A percentile compares a stretch with the other conserved stretches of the same genome.
phyloP scores from a whole-genome alignment of 2,888 invertebrate genomes.

The Camptogramma bilineatum region DNA sequence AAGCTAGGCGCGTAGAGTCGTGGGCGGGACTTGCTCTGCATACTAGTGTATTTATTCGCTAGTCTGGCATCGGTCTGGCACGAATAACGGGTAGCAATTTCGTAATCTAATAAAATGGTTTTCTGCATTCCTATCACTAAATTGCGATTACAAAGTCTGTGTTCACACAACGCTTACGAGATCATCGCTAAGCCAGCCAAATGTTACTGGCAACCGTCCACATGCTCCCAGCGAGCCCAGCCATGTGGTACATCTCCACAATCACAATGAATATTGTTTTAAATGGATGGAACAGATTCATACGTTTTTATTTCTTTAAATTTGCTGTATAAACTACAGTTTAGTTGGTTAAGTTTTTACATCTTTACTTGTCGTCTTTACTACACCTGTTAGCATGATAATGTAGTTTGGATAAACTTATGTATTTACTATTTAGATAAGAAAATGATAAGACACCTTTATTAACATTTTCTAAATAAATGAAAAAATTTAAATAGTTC shows the following conservation, averaged over 20 bases:
- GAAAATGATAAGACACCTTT: too few species aligned
- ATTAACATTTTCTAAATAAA: too few species aligned
- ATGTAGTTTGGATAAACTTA: too few species aligned
- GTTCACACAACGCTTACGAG: constrained; percentile 46
- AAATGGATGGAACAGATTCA: constrained; percentile 22
- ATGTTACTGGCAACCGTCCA: constrained; percentile 46
- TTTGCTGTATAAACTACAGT: too few species aligned
- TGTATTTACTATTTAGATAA: too few species aligned
- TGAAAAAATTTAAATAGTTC: too few species aligned
- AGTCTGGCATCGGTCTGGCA: constrained; percentile 4
- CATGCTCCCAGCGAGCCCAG: constrained; percentile 32
- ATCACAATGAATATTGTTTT: constrained; percentile 31
- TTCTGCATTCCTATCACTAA: constrained; percentile 36
- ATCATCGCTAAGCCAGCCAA: constrained; percentile 43
- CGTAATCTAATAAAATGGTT: constrained; percentile 32
- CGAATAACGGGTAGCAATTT: constrained; percentile 21
- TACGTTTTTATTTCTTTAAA: constrained; percentile 12
- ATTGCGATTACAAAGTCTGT: constrained; percentile 42
- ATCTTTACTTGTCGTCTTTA: not conserved
- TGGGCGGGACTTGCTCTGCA: not conserved
- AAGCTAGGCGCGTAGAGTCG: not conserved
- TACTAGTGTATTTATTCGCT: not conserved
- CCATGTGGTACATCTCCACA: constrained; percentile 31
- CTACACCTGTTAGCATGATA: too few species aligned
- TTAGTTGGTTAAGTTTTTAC: too few species aligned